Conservation (phyloP, 1,140 invertebrate genomes). For the Drosophila jambulina region DNA sequence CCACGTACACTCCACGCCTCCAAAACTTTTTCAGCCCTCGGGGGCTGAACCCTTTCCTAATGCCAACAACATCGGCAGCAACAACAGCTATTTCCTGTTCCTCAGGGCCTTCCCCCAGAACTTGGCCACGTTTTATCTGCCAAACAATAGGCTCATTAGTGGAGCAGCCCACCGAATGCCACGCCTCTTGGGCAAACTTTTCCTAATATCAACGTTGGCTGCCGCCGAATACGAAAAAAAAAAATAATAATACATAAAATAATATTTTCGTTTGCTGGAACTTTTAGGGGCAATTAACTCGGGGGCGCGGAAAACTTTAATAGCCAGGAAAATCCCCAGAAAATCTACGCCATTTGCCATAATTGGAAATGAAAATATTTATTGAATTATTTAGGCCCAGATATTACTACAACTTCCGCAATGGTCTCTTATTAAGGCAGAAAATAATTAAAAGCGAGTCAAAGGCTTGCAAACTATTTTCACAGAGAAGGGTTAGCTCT, state of each 20-base stretch:
- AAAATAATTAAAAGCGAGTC: constrained; percentile 36
- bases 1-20: constrained; percentile 24
- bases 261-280: constrained; percentile 76
- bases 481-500: background rate
- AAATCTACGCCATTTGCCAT: constrained; percentile 37
- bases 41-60: constrained; percentile 54
- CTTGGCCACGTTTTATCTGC: constrained; percentile 47
- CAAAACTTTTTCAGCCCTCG: constrained; percentile 38
- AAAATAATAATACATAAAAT: constrained; percentile 64
- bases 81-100: constrained; percentile 50
- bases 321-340: constrained; percentile 31
- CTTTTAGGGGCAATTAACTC: constrained; percentile 70
- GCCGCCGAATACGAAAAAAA: background rate
- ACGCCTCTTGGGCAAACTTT: constrained; percentile 60
- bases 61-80: constrained; percentile 47
- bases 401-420: constrained; percentile 47
- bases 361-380: constrained; percentile 68
- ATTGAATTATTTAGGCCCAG: constrained; percentile 71
- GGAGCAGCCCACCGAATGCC: constrained; percentile 30
- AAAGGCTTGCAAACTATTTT: constrained; percentile 36
- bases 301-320: constrained; percentile 46
- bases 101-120: constrained; percentile 11
- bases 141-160: constrained; percentile 81
- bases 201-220: constrained; percentile 63
- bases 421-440: constrained; percentile 22